Base-by-base conservation (phyloP, 2,888 invertebrate genomes). In the Acleris laterana region DNA sequence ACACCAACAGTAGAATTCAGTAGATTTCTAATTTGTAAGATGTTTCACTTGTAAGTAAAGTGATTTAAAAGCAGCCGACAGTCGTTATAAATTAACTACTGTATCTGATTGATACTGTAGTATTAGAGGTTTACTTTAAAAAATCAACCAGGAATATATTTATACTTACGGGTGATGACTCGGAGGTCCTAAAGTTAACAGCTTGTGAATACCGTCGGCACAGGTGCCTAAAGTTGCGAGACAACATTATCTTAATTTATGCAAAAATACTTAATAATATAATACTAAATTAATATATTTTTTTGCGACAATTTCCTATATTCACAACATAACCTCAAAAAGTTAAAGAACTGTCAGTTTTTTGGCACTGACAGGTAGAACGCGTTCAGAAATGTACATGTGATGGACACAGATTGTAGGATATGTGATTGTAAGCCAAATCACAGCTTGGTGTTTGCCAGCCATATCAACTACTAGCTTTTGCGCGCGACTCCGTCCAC, bases 191-290 rank as follows among this genome's bases (percentile, higher is more conserved):
- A 71, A 91, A 93, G 58, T 83, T 87, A 42, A 81, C 82, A 50
- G 86, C 77, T 73, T 92, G 90, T 2, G 91, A 90, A 78, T 92
- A 93, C 20, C 89, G 82, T 17, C 92, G 83, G 70, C 85, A 87
- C 61, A 89, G 46, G 62, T 85, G 80, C 70, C 87, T 87, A 76
- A 87, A 85, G 74, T 80, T 91, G 57, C 92, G 88, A 44, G 87
- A 84, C 50, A 91, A 69, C 92, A 93, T 93, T 63, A 70, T 84
- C 42, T 7, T 44, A 28, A 52, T 55, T 50, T 44, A 7, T n/a
- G 19, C 13, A 17, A 7, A 19, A 25, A 13, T 9, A 6, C 25
- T 28, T n/a, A 19, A 17, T 32, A 9, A 3, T 44, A 7, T 32
- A 22, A 44, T 59, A 60, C 46, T 13, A 20, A 22, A 22, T 17